Percentiles rank a stretch among this genome's conserved stretches.
Evolutionary conservation across 2,113 vertebrate genomes (phyloP).

Genomic region (Casuarius casuarius): DNA sequence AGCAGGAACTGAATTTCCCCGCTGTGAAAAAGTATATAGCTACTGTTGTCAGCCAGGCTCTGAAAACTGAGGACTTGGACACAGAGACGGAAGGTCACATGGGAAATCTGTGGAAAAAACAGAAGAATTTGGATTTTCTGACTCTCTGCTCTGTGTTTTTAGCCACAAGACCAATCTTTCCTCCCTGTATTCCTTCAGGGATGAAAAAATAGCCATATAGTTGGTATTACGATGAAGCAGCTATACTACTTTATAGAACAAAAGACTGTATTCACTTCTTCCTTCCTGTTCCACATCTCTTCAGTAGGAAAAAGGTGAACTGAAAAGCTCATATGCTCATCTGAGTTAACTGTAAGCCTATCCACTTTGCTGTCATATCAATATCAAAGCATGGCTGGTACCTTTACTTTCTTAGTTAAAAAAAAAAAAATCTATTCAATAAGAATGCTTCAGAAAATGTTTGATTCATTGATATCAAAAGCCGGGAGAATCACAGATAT

Average conservation of each 20-base stretch:
- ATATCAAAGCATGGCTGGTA: neutral
- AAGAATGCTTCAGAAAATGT: conserved; percentile 2
- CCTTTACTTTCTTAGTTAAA: neutral
- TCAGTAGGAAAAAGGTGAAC: neutral
- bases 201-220: neutral
- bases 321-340: neutral
- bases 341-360: neutral
- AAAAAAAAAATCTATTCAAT: neutral
- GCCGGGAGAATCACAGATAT: neutral
- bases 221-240: neutral
- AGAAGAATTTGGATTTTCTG: neutral
- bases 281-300: neutral
- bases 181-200: neutral
- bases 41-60: neutral
- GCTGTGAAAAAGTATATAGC: neutral
- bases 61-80: neutral
- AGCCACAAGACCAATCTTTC: neutral
- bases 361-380: neutral
- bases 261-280: neutral
- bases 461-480: conserved; percentile 34
- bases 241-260: neutral
- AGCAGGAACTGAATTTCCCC: neutral
- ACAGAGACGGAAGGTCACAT: neutral
- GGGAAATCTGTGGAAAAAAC: neutral
- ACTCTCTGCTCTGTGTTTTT: neutral